Base-by-base conservation (phyloP, 92 coral and sea anemone species). In the Paragorgia papillata region DNA sequence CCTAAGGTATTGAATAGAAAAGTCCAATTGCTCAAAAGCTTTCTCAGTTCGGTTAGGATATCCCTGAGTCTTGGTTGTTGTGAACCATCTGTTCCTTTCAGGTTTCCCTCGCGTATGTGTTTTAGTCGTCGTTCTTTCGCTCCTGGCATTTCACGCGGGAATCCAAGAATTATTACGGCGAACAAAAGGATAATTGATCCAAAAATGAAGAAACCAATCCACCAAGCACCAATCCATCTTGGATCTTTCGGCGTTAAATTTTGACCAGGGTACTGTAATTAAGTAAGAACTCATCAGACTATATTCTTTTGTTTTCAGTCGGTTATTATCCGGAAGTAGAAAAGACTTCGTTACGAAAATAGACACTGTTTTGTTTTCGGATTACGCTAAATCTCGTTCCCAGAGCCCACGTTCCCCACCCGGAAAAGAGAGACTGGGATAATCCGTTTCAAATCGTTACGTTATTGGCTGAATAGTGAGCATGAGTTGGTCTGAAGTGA, bases 151-250 rank as follows among this genome's bases (percentile, higher is more conserved):
- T 92, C 97, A 82, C 70, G 84, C 6, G 57, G 39, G 10, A 54
- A 30, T 24, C 77, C 77, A 22, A 70, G 63, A 7, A 51, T 28
- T 18, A 56, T 26, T 28, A 70, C 21, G 13, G 57, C 34, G 22
- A 29, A 51, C 19, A 70, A 24, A 17, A 70, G 15, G 27, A 70
- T 43, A 0, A 43, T 44, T 15, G 63, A 2, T 2, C 62, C 62
- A 46, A 68, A 26, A 61, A 77, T 53, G 5, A 77, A 40, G 73
- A 82, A 89, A 21, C 90, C 96, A 7, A 89, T 61, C 96, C 96
- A 90, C 96, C 96, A 90, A 57, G 96, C 96, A 22, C 96, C 96
- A 25, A 90, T 84, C 96, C 96, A 89, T 9, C 85, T 85, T 29
- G 90, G 89, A 53, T 81, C 82, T 13, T 74, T 39, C 10, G 85